Evolutionary conservation across 1,140 invertebrate genomes (phyloP).

Genomic region (Bombus waltoni): DNA sequence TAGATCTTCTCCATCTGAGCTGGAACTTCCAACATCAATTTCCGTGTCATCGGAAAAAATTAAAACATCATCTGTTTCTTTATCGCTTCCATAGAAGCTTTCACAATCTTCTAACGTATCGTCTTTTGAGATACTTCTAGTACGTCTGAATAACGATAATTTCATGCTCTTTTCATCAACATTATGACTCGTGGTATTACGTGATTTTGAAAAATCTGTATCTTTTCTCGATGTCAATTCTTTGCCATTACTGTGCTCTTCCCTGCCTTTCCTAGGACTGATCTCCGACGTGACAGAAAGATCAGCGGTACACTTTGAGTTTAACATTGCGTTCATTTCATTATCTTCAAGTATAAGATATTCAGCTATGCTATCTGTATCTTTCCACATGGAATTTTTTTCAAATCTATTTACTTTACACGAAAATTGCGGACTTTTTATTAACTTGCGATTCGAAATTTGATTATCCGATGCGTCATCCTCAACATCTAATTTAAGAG

Average conservation of each 20-base stretch:
- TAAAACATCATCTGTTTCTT: conserved; percentile 86
- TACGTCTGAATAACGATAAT: conserved; percentile 64
- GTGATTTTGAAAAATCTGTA: conserved; percentile 67
- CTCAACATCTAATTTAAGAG: conserved; percentile 59
- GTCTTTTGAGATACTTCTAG: conserved; percentile 69
- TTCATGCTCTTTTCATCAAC: conserved; percentile 57
- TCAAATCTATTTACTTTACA: conserved; percentile 67
- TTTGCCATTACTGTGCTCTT: conserved; percentile 15
- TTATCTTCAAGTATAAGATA: conserved; percentile 76
- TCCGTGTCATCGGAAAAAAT: conserved; percentile 88
- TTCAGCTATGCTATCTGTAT: conserved; percentile 74
- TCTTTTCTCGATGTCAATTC: conserved; percentile 63
- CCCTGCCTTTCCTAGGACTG: background rate
- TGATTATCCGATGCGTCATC: background rate
- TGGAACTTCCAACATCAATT: conserved; percentile 80
- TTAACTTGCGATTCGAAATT: background rate
- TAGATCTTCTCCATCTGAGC: conserved; percentile 77
- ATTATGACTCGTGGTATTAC: conserved; percentile 67
- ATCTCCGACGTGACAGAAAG: background rate
- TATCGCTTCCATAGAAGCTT: conserved; percentile 87
- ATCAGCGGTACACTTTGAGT: background rate
- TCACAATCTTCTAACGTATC: conserved; percentile 81
- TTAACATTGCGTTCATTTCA: conserved; percentile 22
- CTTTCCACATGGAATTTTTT: conserved; percentile 48
- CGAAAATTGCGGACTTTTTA: conserved; percentile 66